A percentile compares a stretch with the other conserved stretches of the same genome.
Evolutionary conservation across 2,113 vertebrate species (phyloP).

Genomic region (Phylloscopus trochilus): DNA sequence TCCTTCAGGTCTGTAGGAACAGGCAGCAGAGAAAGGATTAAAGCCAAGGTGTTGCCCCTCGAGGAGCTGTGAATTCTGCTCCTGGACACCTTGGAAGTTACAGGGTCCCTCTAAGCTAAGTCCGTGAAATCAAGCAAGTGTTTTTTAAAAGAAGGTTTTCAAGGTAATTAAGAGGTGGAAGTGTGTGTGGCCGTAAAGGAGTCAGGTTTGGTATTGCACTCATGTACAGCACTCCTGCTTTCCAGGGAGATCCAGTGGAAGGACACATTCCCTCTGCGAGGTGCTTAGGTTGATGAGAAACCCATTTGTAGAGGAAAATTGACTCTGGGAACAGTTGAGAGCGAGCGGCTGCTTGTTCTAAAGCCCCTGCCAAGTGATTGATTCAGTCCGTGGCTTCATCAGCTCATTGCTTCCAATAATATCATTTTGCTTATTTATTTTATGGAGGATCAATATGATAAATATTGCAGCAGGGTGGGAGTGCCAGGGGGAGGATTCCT

Average conservation of each 20-base stretch:
- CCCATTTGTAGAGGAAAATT: conserved; percentile 73
- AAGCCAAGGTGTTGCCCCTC: background rate
- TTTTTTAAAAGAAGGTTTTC: background rate
- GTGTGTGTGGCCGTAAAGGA: background rate
- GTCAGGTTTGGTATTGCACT: background rate
- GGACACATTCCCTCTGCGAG: background rate
- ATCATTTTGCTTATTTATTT: conserved; percentile 72
- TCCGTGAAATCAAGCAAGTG: accelerated
- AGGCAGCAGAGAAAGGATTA: background rate
- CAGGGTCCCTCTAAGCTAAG: background rate
- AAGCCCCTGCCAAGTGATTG: conserved; percentile 54
- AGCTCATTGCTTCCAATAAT: conserved; percentile 70
- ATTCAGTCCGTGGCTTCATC: conserved; percentile 60
- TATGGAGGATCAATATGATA: conserved; percentile 67
- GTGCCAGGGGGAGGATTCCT: conserved; percentile 22
- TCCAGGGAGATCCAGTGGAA: background rate
- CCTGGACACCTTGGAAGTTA: background rate
- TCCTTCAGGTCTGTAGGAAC: background rate
- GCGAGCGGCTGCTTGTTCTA: background rate
- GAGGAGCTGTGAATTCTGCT: background rate
- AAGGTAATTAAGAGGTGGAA: background rate
- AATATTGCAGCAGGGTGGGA: conserved; percentile 15
- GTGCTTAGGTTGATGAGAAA: conserved; percentile 52
- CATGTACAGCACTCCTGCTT: background rate
- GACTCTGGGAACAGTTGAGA: conserved; percentile 57